A percentile compares a stretch with the other conserved stretches of the same genome.
Evolutionary conservation across 2,113 vertebrate species (phyloP).

Genomic region (Uria aalge): DNA sequence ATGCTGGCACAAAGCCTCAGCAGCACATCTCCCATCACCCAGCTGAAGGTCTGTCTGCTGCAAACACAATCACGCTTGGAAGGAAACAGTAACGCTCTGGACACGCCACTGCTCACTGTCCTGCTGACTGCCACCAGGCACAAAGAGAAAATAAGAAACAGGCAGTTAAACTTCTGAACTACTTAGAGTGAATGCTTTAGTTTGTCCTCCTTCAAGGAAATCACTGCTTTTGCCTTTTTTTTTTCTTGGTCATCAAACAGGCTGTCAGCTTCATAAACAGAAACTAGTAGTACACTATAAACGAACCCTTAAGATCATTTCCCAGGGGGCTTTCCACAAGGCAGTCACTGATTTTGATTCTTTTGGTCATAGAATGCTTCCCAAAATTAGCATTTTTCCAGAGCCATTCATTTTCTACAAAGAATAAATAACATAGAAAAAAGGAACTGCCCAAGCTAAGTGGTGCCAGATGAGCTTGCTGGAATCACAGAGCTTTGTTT

Average conservation of each 20-base stretch:
- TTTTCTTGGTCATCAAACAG: constrained; percentile 9
- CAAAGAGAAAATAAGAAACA: background rate
- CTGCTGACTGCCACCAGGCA: background rate
- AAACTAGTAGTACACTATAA: constrained; percentile 12
- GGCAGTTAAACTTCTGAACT: background rate
- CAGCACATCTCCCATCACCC: background rate
- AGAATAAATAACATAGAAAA: constrained; percentile 41
- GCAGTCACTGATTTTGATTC: constrained; percentile 27
- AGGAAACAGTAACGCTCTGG: background rate
- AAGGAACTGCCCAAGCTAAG: constrained; percentile 32
- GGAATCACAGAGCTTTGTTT: constrained; percentile 48
- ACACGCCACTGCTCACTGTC: background rate
- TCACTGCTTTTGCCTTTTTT: background rate
- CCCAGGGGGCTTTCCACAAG: constrained; percentile 4
- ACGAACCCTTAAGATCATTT: constrained; percentile 16
- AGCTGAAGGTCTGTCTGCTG: background rate
- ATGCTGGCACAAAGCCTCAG: background rate
- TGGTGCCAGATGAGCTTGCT: constrained; percentile 63
- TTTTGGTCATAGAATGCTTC: constrained; percentile 44
- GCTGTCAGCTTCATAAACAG: constrained; percentile 39
- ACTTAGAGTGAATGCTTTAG: background rate
- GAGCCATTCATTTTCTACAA: constrained; percentile 60
- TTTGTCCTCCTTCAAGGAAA: constrained; percentile 39
- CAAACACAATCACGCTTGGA: background rate
- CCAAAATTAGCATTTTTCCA: constrained; percentile 61